Evolutionary conservation across 2,113 vertebrate genomes (phyloP).

Genomic region (Mystacornis crossleyi): DNA sequence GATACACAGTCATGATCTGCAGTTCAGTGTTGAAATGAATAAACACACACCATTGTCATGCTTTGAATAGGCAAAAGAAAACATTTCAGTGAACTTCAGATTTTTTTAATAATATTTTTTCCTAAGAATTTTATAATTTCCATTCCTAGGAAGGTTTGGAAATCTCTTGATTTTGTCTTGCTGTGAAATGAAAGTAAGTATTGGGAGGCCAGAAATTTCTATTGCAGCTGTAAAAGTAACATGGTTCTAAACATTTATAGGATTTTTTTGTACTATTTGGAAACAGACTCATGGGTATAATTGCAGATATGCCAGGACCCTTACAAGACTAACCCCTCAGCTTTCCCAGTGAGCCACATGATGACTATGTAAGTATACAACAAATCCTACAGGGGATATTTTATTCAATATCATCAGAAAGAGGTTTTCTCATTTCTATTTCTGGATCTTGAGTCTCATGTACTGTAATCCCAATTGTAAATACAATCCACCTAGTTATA

Average conservation of each 20-base stretch:
- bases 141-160: not conserved
- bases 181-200: not conserved
- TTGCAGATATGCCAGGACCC: not conserved
- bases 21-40: slow-evolving; percentile 27
- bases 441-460: slow-evolving; percentile 10
- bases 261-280: not conserved
- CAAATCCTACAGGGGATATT: not conserved
- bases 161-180: not conserved
- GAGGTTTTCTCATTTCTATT: slow-evolving; percentile 36
- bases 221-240: not conserved
- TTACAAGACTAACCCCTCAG: not conserved
- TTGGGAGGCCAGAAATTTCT: not conserved
- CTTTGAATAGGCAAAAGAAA: slow-evolving; percentile 9
- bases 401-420: not conserved
- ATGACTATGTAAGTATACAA: not conserved
- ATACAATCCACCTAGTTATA: slow-evolving; percentile 50
- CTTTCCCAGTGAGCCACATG: not conserved
- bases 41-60: slow-evolving; percentile 36
- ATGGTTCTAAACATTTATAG: not conserved
- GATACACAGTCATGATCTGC: not conserved
- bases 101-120: not conserved
- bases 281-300: not conserved
- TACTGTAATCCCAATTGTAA: slow-evolving; percentile 52
- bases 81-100: not conserved
- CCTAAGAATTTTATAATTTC: not conserved